A percentile compares a stretch with the other conserved stretches of the same genome.
Evolutionary conservation across 2,888 invertebrate species (phyloP).

Genomic region (Lottia scabra): DNA sequence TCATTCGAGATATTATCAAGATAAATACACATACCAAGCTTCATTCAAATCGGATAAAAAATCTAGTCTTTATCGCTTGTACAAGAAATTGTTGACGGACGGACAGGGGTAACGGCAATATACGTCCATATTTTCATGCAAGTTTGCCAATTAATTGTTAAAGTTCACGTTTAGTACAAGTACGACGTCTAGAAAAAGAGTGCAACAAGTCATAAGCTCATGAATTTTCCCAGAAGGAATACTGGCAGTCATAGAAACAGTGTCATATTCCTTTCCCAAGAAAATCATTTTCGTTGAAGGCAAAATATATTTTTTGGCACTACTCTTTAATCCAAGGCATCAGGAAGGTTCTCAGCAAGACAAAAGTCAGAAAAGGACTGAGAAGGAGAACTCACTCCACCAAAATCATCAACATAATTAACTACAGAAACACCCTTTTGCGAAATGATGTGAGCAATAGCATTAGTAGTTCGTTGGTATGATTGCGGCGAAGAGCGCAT

Average conservation of each 20-base stretch:
- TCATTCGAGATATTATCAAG: no score
- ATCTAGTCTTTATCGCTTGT: no score
- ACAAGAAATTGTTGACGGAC: no score
- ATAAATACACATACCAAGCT: no score
- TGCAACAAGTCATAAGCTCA: neutral
- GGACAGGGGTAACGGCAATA: no score
- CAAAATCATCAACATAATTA: neutral
- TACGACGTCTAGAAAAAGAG: neutral
- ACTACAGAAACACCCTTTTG: neutral
- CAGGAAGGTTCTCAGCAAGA: neutral
- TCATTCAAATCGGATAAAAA: no score
- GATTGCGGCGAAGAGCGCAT: neutral
- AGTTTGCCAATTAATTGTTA: neutral
- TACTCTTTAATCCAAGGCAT: neutral
- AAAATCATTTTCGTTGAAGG: neutral
- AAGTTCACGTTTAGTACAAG: neutral
- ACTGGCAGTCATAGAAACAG: neutral
- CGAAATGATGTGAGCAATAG: neutral
- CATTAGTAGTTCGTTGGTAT: neutral
- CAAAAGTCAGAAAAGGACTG: neutral
- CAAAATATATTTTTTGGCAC: neutral
- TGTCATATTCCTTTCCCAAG: neutral
- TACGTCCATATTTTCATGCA: no score
- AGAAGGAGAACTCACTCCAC: no score
- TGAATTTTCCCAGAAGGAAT: neutral